These are phyloP conservation scores for Caenorhabditis sulstoni DNA, from an alignment of 2,888 invertebrate species.

Conservation along the genomic window DNA sequence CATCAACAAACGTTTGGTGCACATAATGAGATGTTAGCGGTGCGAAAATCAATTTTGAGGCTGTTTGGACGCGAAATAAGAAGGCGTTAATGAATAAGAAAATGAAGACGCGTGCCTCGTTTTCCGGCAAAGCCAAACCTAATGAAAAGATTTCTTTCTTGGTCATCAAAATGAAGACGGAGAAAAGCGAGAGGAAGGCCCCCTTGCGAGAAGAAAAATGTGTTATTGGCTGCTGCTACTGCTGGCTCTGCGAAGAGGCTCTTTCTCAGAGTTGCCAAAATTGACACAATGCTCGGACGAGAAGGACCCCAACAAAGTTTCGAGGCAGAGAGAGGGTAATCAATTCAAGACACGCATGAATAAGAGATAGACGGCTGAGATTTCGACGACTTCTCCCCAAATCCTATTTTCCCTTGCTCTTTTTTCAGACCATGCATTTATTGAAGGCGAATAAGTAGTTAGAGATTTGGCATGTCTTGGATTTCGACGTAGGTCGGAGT, in stretches of 20 bases:
- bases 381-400: slow-evolving; percentile 21
- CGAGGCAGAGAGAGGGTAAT: slow-evolving; percentile 49
- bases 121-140: slow-evolving; percentile 55
- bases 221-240: slow-evolving; percentile 10
- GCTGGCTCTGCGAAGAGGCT: background rate
- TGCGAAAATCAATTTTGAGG: slow-evolving; percentile 20
- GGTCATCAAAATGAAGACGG: slow-evolving; percentile 44
- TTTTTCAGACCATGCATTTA: background rate
- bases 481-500: slow-evolving; percentile 72
- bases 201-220: slow-evolving; percentile 36
- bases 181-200: slow-evolving; percentile 4
- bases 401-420: background rate
- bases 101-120: slow-evolving; percentile 28
- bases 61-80: slow-evolving; percentile 1
- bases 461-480: slow-evolving; percentile 71
- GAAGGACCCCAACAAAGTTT: slow-evolving; percentile 48
- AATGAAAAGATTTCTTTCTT: slow-evolving; percentile 61
- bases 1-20: slow-evolving; percentile 26
- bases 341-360: slow-evolving; percentile 60
- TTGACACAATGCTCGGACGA: slow-evolving; percentile 50
- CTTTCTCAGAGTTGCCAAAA: slow-evolving; percentile 54
- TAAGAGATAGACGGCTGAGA: slow-evolving; percentile 55
- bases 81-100: slow-evolving; percentile 57
- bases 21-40: slow-evolving; percentile 9
- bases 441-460: background rate